Base-by-base conservation (phyloP, 2,888 invertebrate genomes). In the Caenorhabditis angaria region DNA sequence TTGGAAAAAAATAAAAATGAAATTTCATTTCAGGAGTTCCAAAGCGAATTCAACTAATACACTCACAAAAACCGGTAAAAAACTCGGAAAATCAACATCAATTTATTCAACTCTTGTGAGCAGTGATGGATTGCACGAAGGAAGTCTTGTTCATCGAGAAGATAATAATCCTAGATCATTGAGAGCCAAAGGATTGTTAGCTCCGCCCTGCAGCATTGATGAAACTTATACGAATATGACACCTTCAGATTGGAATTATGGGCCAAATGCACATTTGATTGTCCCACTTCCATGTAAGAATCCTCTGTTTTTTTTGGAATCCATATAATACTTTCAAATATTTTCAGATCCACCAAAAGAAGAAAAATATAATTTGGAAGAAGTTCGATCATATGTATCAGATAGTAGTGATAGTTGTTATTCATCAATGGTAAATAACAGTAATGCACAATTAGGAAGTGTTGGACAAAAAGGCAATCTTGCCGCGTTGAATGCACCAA, bases 321-420 rank as follows among this genome's bases (percentile, higher is more conserved):
- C 28, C 14, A n/a, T 28, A n/a, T 27, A 54, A 41, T 18, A 41
- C 3, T 14, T 41, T 41, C 18, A 12, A 6, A 22, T 18, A 18
- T 51, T 32, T 32, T 20, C 24, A 50, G 61, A 53, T 25, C 55
- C 56, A 12, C 56, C 66, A 18, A 61, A 64, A 47, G 64, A 72
- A 56, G 41, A 64, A 14, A 32, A 29, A n/a, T 69, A 65, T 48
- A 60, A 59, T 22, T 50, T 71, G 56, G 69, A 75, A 18, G 66
- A 75, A 22, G 58, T 61, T 4, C 71, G 74, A n/a, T 65, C 69
- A 27, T 75, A 75, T 53, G 65, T 70, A 24, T 79, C 81, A 12
- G 83, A 82, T 54, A 80, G 80, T 32, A 75, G 67, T 3, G 82
- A 83, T 53, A 81, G 80, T 50, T 83, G 82, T 55, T 80, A 83